These are phyloP conservation scores for Drosophila kikkawai DNA, from an alignment of 1,140 invertebrate species.

Conservation along the genomic window DNA sequence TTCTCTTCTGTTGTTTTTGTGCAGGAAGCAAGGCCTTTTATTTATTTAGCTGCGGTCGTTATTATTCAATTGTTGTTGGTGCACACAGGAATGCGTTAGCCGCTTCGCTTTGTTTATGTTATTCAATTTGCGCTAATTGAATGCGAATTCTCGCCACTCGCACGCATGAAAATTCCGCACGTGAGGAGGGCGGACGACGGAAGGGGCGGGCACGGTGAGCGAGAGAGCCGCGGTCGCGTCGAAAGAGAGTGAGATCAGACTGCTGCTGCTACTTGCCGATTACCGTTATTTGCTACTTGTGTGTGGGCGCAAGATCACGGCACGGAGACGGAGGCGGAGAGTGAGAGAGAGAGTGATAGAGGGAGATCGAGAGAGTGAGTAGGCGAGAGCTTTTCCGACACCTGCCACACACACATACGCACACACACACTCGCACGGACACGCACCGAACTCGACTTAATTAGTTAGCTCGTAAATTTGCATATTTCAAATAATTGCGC, in stretches of 20 bases:
- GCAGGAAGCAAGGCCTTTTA: conserved; percentile 37
- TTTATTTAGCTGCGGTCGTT: conserved; percentile 60
- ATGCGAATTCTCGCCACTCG: conserved; percentile 62
- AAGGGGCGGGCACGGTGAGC: conserved; percentile 10
- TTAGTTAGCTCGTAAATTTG: conserved; percentile 82
- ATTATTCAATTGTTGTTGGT: conserved; percentile 60
- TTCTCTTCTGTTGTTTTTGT: conserved; percentile 17
- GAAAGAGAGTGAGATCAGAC: conserved; percentile 26
- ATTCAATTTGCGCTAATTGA: conserved; percentile 64
- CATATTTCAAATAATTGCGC: conserved; percentile 76
- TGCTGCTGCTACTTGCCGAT: conserved; percentile 10
- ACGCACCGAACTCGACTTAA: conserved; percentile 63
- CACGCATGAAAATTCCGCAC: conserved; percentile 19
- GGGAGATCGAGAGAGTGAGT: conserved; percentile 23
- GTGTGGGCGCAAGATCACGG: conserved; percentile 34
- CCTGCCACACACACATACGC: conserved; percentile 59
- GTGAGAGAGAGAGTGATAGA: conserved; percentile 2
- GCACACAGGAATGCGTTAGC: conserved; percentile 42
- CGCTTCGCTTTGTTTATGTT: conserved; percentile 46
- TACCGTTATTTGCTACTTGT: conserved; percentile 31
- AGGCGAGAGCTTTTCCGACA: conserved; percentile 47
- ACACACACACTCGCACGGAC: conserved; percentile 31
- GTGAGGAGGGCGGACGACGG: conserved; percentile 1
- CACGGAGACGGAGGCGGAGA: background rate
- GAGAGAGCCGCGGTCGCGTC: conserved; percentile 15